Conservation (phyloP, 2,113 vertebrate species). For the Polypterus senegalus region DNA sequence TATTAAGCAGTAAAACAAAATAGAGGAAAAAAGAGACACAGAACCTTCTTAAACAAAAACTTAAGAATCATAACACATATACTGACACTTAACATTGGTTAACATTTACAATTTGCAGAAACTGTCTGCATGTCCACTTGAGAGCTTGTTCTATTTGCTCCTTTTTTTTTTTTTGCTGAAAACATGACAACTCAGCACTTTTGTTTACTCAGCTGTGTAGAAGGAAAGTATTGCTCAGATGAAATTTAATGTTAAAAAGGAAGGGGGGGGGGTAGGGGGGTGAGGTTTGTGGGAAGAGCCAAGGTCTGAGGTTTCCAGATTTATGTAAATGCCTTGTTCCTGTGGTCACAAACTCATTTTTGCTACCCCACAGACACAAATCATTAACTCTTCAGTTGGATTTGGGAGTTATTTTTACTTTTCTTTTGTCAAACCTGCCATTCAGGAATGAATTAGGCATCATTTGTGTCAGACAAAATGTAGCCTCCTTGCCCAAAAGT, state of each 20-base stretch:
- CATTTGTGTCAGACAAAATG: too few species aligned
- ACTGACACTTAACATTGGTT: too few species aligned
- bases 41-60: too few species aligned
- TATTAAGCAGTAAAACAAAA: too few species aligned
- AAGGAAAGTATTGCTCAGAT: constrained; percentile 55
- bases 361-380: constrained; percentile 28
- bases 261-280: constrained; percentile 21
- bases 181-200: constrained; percentile 32
- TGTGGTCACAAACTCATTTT: constrained; percentile 36
- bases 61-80: too few species aligned
- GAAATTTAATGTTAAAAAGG: constrained; percentile 46
- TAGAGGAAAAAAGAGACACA: too few species aligned
- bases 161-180: constrained; percentile 31
- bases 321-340: constrained; percentile 29
- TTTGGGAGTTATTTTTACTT: not conserved
- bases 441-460: too few species aligned
- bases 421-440: too few species aligned
- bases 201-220: constrained; percentile 58
- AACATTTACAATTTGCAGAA: too few species aligned
- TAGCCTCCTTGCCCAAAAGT: too few species aligned
- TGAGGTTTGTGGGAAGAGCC: constrained; percentile 8
- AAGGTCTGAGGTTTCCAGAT: constrained; percentile 1
- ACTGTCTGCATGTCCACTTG: too few species aligned
- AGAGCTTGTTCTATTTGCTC: constrained; percentile 9
- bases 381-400: constrained; percentile 1